phyloP scores from a whole-genome alignment of 2,888 invertebrate species.

The Meghimatium bilineatum region DNA sequence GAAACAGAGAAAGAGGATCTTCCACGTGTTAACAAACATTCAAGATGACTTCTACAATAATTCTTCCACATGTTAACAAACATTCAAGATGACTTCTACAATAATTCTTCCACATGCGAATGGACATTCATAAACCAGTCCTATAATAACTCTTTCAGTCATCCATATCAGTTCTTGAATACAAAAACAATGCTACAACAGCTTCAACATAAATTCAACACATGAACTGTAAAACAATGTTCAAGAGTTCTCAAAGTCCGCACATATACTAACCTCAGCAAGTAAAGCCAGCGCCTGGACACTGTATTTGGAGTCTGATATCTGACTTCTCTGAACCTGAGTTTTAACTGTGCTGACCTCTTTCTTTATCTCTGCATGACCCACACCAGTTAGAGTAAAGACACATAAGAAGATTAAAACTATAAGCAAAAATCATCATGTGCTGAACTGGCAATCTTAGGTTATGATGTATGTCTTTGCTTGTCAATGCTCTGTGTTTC shows the following conservation, averaged over 20 bases:
- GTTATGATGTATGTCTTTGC: no score
- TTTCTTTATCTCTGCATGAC: slow-evolving; percentile 16
- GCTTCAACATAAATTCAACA: no score
- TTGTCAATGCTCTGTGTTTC: no score
- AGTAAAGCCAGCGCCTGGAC: slow-evolving; percentile 87
- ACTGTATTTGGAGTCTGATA: slow-evolving; percentile 54
- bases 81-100: neutral
- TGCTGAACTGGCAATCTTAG: no score
- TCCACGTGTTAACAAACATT: no score
- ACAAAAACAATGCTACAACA: no score
- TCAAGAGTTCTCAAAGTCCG: neutral
- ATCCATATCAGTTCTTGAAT: no score
- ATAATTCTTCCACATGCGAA: neutral
- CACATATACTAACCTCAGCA: slow-evolving; percentile 81
- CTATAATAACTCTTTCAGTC: no score
- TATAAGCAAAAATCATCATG: no score
- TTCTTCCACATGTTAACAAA: neutral
- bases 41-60: neutral
- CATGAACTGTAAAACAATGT: neutral
- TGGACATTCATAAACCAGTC: neutral
- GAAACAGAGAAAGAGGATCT: no score
- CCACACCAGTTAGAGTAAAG: neutral
- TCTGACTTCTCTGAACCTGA: slow-evolving; percentile 33
- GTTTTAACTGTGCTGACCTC: slow-evolving; percentile 27
- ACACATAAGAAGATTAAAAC: no score